A percentile compares a stretch with the other conserved stretches of the same genome.
These are phyloP conservation scores for Elysia crispata DNA, from an alignment of 2,888 invertebrate species.

Conservation along the genomic window DNA sequence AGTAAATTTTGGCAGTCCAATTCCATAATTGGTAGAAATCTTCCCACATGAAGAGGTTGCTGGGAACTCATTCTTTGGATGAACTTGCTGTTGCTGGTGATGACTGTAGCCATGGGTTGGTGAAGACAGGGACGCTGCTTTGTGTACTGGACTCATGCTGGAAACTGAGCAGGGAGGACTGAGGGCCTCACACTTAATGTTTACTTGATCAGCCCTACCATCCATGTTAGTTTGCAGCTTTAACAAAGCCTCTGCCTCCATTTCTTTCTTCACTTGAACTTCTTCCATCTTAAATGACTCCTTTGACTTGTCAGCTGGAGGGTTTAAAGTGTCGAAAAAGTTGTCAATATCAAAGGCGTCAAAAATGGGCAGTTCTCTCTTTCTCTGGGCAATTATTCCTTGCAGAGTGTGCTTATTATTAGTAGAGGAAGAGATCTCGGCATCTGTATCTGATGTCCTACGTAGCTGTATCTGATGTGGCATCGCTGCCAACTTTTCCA, in stretches of 20 bases:
- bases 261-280: not conserved
- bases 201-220: not conserved
- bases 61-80: too few relatives aligned
- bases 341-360: slow-evolving; percentile 54
- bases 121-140: too few relatives aligned
- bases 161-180: not conserved
- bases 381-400: slow-evolving; percentile 15
- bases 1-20: too few relatives aligned
- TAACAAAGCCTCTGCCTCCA: not conserved
- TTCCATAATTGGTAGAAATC: too few relatives aligned
- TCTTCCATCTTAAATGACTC: slow-evolving; percentile 33
- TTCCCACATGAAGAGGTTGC: too few relatives aligned
- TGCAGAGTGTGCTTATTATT: not conserved
- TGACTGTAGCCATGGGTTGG: too few relatives aligned
- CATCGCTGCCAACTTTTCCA: slow-evolving; percentile 58
- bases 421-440: not conserved
- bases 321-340: slow-evolving; percentile 52
- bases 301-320: slow-evolving; percentile 21
- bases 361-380: slow-evolving; percentile 55
- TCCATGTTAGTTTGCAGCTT: slow-evolving; percentile 29
- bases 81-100: too few relatives aligned
- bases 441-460: not conserved
- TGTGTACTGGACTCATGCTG: too few relatives aligned
- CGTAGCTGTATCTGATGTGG: not conserved
- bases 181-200: not conserved